Evolutionary conservation across 2,113 vertebrate species (phyloP), one percentile per base, ranked within the genome.

Genomic region (Chitala chitala): DNA sequence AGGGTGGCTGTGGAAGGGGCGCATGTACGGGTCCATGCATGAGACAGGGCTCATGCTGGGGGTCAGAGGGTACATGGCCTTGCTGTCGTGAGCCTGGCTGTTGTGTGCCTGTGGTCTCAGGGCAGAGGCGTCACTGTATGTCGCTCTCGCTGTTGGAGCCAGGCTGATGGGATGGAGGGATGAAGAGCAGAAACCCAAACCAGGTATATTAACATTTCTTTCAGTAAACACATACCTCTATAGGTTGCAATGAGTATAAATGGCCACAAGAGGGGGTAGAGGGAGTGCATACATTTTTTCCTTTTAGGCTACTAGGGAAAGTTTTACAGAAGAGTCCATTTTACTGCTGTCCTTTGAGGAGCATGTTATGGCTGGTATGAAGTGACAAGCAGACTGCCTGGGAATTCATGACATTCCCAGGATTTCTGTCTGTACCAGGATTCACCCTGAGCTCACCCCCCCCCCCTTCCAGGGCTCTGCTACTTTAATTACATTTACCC

Each of bases 11-110:
- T 90, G 92, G 9, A 91, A 92, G 0, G 93, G 89, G 54, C 91
- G 92, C 88, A 95, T 93, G 74, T 94, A 96, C 78, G 93, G 93
- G 77, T 90, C 92, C 79, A 96, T 92, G 31, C 91, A 90, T 78
- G 89, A 91, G 80, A 87, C 89, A 33, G 88, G 87, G 82, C 86
- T 87, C 86, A 93, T 88, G 0, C 82, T 80, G 42, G 93, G 81
- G 69, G 90, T 90, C 86, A 89, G 83, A 7, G 92, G 88, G 85
- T 94, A 98, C 93, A 97, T 95, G 76, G 83, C 70, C 73, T 88
- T 82, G 84, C 81, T 87, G 69, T 86, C 78, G 46, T 88, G 87
- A 9, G 83, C 79, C 13, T 84, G 83, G 71, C 83, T 51, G 75
- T 82, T 84, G 78, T 86, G 82, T 65, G 82, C 80, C 5, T 83